Evolutionary conservation across 2,888 invertebrate genomes (phyloP), one percentile per base, ranked within the genome.

Genomic region (Alsophila aescularia): DNA sequence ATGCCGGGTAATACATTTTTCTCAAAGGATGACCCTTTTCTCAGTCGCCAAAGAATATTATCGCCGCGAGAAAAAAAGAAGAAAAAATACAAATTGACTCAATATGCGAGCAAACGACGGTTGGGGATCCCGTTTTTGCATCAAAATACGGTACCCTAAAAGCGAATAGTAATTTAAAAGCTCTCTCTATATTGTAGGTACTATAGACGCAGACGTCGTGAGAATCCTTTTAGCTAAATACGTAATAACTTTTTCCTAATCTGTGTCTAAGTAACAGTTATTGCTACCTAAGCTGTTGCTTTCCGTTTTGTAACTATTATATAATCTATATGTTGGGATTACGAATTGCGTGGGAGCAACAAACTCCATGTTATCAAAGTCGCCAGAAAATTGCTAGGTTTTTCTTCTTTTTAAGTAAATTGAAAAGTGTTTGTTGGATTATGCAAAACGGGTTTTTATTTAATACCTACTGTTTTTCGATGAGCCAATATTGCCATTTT

Each of bases 131-230:
- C 55, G 40, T 57, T 62, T 32, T 60, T 60, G 58, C 58, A 57
- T 57, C 60, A 55, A 47, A 63, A 58, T 55, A 51, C 60, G 27
- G 49, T 43, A 54, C 41, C 56, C 45, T 52, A 54, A 62, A 52
- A 62, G 45, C 45, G 42, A 64, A 64, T 60, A 49, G 66, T 64
- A 64, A 67, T 69, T 67, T 69, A 64, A 66, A 66, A 68, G 63
- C 65, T 62, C 50, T 64, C 50, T 56, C 42, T 48, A 56, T 56
- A 54, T 52, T 55, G 39, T n/a, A n/a, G n/a, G n/a, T 53, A 41
- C 52, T 9, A 37, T 7, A 14, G 39, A 44, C 49, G 48, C 44
- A 24, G 24, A 6, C 24, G 43, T 62, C 58, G 18, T 21, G 32
- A 18, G 37, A 16, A 53, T 55, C 63, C 63, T 65, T 66, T 64